Evolutionary conservation across 2,113 vertebrate genomes (phyloP), one percentile per base, ranked within the genome.

Genomic region (Grus americana): DNA sequence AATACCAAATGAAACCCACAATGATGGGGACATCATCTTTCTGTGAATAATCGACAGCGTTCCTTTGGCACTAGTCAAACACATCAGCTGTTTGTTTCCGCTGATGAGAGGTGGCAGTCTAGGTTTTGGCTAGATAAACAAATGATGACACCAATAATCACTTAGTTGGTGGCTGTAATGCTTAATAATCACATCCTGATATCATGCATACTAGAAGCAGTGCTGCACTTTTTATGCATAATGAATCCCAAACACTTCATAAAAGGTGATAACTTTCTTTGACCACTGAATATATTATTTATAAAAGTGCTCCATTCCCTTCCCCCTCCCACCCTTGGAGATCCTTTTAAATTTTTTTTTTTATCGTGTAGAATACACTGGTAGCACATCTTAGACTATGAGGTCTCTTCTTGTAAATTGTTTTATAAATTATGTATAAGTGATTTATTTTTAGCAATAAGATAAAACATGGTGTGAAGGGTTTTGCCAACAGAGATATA

Each of bases 261-360:
- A 98, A 98, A 98, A 98, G 98, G 96, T 93, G 97, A 97, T 97
- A 98, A 98, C 97, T 98, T 98, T 97, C 97, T 98, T 96, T 98
- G 98, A 97, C 98, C 98, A 97, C 95, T 97, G 97, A 97, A 98
- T 98, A 97, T 97, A 98, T 98, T 98, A 98, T 98, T 98, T 98
- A 98, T 98, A 96, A 96, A 84, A 97, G 95, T 96, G 86, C 79
- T 95, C 80, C 27, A 4, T 95, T 95, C 96, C 91, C 95, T 90
- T 94, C 90, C 93, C 92, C 87, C 94, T 78, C 93, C 92, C 91
- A 97, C 85, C 91, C 68, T 81, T 94, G 86, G 91, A 96, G 95
- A 84, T 89, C 29, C 67, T 82, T 93, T 93, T 63, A 59, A 54
- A 24, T 88, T 84, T 84, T 66, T 87, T 97, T 97, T 95, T 97